Evolutionary conservation across 2,797 vertebrate genomes (phyloP), one percentile per base, ranked within the genome.

Genomic region (Cuculus canorus): DNA sequence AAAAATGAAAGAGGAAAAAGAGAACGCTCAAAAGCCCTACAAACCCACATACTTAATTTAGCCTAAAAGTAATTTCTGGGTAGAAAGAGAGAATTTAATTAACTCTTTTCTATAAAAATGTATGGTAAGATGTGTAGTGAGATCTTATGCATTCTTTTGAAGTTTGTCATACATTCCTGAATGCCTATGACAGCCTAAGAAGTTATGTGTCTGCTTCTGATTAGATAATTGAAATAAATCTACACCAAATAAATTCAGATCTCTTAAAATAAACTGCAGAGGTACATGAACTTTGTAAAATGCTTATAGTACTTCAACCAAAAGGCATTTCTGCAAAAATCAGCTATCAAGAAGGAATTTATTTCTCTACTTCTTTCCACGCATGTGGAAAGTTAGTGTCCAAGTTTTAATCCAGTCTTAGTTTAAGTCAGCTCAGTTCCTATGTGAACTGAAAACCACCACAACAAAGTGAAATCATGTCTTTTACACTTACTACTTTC

Each of bases 191-290:
- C 94, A 96, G 93, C 71, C 82, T 95, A 93, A 91, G 92, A 96
- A 96, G 91, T 88, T 92, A 61, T 87, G 84, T 94, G 97, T 96
- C 98, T 98, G 98, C 96, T 98, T 98, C 97, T 98, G 97, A 98
- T 98, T 98, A 98, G 95, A 97, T 97, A 98, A 97, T 97, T 98
- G 97, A 97, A 96, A 96, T 93, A 95, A 97, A 96, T 96, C 94
- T 97, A 93, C 86, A 94, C 94, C 95, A 97, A 97, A 97, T 97
- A 98, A 98, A 98, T 97, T 97, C 30, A 80, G 73, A 96, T 91
- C 88, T 94, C 92, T 97, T 96, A 96, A 97, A 97, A 98, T 97
- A 93, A 97, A 96, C 95, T 92, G 83, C 88, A 93, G 88, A 94
- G 79, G 90, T 68, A 90, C 75, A 37, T 92, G 93, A 97, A 97